Percentiles rank a stretch among this genome's conserved stretches.
Evolutionary conservation across 2,888 invertebrate genomes (phyloP).

Genomic region (Uloborus plumipes): DNA sequence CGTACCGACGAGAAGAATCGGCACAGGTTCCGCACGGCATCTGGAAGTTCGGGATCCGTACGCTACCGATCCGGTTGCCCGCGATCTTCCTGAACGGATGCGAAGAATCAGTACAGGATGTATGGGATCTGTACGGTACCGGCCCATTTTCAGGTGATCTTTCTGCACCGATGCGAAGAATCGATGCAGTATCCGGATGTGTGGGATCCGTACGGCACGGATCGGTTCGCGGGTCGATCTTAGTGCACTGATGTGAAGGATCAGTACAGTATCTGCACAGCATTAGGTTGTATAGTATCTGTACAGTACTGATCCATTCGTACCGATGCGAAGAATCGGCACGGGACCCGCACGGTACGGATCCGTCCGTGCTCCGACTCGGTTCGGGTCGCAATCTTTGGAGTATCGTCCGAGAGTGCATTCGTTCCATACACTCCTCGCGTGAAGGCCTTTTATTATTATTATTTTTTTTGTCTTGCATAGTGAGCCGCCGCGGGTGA

Average conservation of each 20-base stretch:
- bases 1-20: too few relatives aligned
- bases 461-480: slow-evolving; percentile 18
- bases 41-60: too few relatives aligned
- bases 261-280: neutral
- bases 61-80: too few relatives aligned
- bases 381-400: slow-evolving; percentile 52
- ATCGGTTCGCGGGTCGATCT: slow-evolving; percentile 50
- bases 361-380: slow-evolving; percentile 8
- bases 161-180: too few relatives aligned
- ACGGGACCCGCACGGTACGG: slow-evolving; percentile 23
- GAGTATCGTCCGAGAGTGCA: neutral
- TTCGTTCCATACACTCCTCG: neutral
- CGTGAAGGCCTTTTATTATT: slow-evolving; percentile 14
- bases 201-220: slow-evolving; percentile 37
- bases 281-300: too few relatives aligned
- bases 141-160: too few relatives aligned
- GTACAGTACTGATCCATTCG: slow-evolving; percentile 17
- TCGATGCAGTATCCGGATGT: slow-evolving; percentile 52
- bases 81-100: too few relatives aligned
- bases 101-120: too few relatives aligned
- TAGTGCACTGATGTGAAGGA: neutral
- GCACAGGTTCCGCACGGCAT: too few relatives aligned
- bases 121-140: too few relatives aligned
- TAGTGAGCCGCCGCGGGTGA: too few relatives aligned
- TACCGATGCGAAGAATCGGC: too few relatives aligned